Base-by-base conservation (phyloP, 2,113 vertebrate species). In the Menidia beryllina region DNA sequence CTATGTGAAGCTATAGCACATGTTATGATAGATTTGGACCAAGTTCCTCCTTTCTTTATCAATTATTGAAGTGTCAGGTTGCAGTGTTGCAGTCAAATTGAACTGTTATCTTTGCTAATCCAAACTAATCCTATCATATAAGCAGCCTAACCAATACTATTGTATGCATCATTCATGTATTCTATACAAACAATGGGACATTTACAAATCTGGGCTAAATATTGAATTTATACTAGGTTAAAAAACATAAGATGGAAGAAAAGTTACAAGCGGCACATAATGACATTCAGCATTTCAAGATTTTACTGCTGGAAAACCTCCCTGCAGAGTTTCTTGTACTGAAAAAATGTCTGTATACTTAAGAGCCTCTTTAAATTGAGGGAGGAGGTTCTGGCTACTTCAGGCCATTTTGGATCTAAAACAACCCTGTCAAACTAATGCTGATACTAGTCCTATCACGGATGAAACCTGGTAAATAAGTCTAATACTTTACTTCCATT, bases 11-110 rank as follows among this genome's bases (percentile, higher is more conserved):
- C 56, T 81, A 71, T 56, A 70, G 43, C 14, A 47, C 69, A 78
- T 70, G 76, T 84, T 81, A 74, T 73, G 83, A 91, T 88, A 80
- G 66, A 86, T 84, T 73, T 73, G 47, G 20, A 60, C 39, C 17
- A 26, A 20, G 17, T 9, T n/a, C 27, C 5, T 55, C 50, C 45
- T 67, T 65, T 12, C 30, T 67, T 67, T 60, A 85, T 77, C 59
- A 67, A 77, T 84, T 85, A 81, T 85, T 88, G 57, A 67, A 53
- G 39, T 26, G 52, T 63, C 27, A 51, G 49, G 58, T 59, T 60
- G n/a, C 41, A 53, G 36, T 34, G 52, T 54, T 49, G 10, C 21
- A 49, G 39, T 47, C 23, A 56, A 27, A 51, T 81, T 71, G 55
- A 47, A 58, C 76, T 51, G 47, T 36, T 63, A 57, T 41, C 20